Percentiles rank a stretch among this genome's conserved stretches.
Conservation (phyloP, 2,113 vertebrate genomes). For the Rhea pennata region DNA sequence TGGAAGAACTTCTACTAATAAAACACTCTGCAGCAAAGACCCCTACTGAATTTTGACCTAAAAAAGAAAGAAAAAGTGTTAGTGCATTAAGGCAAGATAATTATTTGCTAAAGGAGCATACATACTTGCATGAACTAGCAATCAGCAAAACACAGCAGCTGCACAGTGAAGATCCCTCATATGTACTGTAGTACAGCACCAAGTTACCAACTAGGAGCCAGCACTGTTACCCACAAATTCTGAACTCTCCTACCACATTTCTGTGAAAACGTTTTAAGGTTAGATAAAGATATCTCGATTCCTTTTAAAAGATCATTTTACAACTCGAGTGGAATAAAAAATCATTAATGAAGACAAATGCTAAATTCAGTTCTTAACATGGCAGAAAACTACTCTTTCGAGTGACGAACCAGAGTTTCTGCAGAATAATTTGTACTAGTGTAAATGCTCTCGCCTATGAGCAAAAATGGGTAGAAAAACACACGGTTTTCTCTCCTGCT, state of each 20-base stretch:
- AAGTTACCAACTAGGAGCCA: background rate
- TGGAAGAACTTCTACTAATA: background rate
- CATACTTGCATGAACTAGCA: background rate
- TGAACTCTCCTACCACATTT: accelerated
- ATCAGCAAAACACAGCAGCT: accelerated
- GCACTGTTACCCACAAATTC: background rate
- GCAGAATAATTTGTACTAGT: background rate
- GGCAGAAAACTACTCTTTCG: background rate
- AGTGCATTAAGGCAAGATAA: background rate
- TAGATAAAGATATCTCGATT: background rate
- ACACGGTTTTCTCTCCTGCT: background rate
- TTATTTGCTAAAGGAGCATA: background rate
- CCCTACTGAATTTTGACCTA: background rate
- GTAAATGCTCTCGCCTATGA: background rate
- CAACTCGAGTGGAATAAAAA: background rate
- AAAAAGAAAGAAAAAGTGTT: background rate
- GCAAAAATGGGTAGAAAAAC: background rate
- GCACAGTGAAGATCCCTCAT: background rate
- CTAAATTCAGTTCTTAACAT: background rate
- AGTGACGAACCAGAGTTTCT: background rate
- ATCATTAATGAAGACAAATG: background rate
- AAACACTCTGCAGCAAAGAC: background rate
- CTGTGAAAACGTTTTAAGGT: background rate
- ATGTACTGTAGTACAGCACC: background rate
- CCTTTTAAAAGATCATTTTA: background rate